Evolutionary conservation across 2,888 invertebrate genomes (phyloP).

Genomic region (Caenorhabditis sulstoni): DNA sequence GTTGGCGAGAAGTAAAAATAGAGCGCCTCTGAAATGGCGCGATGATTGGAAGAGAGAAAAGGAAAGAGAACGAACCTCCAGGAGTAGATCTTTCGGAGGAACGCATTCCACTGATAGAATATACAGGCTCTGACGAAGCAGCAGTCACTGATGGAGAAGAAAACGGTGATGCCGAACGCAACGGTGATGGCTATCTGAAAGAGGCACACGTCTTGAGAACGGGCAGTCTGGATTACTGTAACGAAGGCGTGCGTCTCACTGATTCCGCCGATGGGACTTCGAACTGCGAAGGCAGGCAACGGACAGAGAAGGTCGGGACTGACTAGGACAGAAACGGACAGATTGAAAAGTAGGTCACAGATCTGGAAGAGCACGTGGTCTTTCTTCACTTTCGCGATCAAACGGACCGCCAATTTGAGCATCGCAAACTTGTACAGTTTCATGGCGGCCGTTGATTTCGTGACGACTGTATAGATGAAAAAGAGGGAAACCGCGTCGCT

Average conservation of each 20-base stretch:
- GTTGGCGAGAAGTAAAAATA: conserved; percentile 6
- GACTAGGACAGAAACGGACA: conserved; percentile 31
- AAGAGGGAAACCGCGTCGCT: conserved; percentile 34
- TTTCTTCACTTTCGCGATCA: too few species aligned
- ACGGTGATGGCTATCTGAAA: conserved; percentile 28
- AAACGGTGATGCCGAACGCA: conserved; percentile 19
- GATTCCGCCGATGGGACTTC: conserved; percentile 44
- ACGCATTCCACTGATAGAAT: conserved; percentile 43
- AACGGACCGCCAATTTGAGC: too few species aligned
- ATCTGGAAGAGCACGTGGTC: too few species aligned
- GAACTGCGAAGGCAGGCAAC: conserved; percentile 22
- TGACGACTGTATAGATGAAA: conserved; percentile 37
- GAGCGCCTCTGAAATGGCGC: conserved; percentile 11
- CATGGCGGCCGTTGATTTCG: conserved; percentile 43
- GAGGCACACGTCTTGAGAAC: neutral
- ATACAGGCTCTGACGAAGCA: conserved; percentile 45
- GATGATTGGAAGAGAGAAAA: too few species aligned
- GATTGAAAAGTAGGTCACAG: conserved; percentile 35
- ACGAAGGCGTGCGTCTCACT: conserved; percentile 39
- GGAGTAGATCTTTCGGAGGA: conserved; percentile 25
- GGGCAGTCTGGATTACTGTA: conserved; percentile 16
- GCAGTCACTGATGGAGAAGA: conserved; percentile 52
- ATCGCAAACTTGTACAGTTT: conserved; percentile 36
- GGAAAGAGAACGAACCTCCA: too few species aligned
- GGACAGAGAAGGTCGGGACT: conserved; percentile 48